phyloP scores from a whole-genome alignment of 2,888 invertebrate genomes.

The Mesorhabditis belari region DNA sequence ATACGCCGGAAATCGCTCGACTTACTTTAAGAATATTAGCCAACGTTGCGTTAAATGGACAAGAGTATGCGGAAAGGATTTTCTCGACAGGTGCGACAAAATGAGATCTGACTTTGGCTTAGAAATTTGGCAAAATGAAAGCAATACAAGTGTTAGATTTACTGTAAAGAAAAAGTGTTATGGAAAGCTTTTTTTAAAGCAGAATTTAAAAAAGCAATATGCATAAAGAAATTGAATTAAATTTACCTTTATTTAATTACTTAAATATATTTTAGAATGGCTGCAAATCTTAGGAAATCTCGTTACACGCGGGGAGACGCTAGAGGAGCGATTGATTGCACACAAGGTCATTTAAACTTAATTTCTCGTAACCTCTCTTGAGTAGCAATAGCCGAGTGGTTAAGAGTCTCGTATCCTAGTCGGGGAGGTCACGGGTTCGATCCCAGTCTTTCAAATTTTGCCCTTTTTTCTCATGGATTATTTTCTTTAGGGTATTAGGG shows the following conservation, averaged over 20 bases:
- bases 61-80: slow-evolving; percentile 31
- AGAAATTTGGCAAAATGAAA: no score
- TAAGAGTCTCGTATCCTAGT: no score
- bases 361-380: not conserved
- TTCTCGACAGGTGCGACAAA: slow-evolving; percentile 6
- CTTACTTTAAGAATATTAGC: slow-evolving; percentile 37
- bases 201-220: no score
- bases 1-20: slow-evolving; percentile 14
- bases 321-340: not conserved
- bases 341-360: not conserved
- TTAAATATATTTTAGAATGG: slow-evolving; percentile 28
- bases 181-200: slow-evolving; percentile 30
- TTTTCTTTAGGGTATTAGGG: not conserved
- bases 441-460: not conserved
- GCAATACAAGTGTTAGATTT: no score
- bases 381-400: no score
- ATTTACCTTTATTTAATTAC: not conserved
- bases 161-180: slow-evolving; percentile 28
- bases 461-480: not conserved
- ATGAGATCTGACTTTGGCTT: no score
- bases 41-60: slow-evolving; percentile 29
- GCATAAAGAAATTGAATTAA: not conserved
- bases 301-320: slow-evolving; percentile 14
- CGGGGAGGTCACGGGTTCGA: not conserved
- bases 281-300: slow-evolving; percentile 32